Evolutionary conservation across 2,113 vertebrate species (phyloP), one percentile per base, ranked within the genome.

Genomic region (Tauraco erythrolophus): DNA sequence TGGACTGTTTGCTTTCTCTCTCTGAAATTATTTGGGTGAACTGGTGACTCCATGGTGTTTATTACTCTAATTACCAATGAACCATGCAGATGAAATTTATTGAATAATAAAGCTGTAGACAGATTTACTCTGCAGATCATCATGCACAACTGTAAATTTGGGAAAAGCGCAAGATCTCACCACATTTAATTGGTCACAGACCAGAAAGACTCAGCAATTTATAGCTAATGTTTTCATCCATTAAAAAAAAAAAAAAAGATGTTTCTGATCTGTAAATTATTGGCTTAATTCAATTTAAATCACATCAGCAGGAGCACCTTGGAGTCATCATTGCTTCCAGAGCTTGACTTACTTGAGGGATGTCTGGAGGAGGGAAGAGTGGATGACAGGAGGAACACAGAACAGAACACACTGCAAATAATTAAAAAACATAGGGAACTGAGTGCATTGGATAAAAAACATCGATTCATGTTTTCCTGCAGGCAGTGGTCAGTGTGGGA

Each of bases 61-160:
- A 57, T 95, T 91, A 83, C 70, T 92, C 90, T 94, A 83, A 95
- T 86, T 95, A 78, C 33, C 56, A 81, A 71, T 45, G 50, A 95
- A 92, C 37, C 41, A 71, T 33, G 25, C 25, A 48, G 46, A 71
- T 64, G 19, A 96, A 81, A 75, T 87, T 86, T 93, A 85, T 39
- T 75, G 50, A 78, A 86, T 91, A 80, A 53, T 68, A 94, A 94
- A 84, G 54, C 57, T 89, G 45, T 61, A 91, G 30, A 65, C 56
- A 74, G 19, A 91, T 33, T 23, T 68, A 76, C 31, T 71, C 80
- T 72, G 84, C 58, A 74, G 64, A 58, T 66, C 10, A 0, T 84
- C 48, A 86, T 41, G 14, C 28, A 82, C 43, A 75, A 79, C 41
- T 51, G 21, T 83, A 89, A 91, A 93, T 77, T 80, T 15, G 17